Percentiles rank a stretch among this genome's conserved stretches.
phyloP scores from a whole-genome alignment of 2,888 invertebrate species.

The Holacanthella duospinosa region DNA sequence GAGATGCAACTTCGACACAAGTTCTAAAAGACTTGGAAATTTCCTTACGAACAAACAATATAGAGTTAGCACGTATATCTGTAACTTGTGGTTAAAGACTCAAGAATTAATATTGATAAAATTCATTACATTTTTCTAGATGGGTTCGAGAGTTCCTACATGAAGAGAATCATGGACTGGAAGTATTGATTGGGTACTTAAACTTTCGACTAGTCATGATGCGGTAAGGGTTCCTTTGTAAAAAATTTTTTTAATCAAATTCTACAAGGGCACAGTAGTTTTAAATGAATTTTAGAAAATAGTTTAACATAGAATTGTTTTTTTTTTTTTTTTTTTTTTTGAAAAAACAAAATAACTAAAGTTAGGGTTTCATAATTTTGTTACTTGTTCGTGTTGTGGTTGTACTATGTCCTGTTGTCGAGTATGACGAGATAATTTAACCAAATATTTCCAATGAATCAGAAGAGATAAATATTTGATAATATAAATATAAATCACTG shows the following conservation, averaged over 20 bases:
- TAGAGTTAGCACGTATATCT: slow-evolving; percentile 64
- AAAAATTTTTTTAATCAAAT: neutral
- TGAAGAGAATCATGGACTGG: slow-evolving; percentile 89
- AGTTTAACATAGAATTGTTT: no score
- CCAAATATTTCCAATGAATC: neutral
- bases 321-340: no score
- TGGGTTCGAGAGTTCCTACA: slow-evolving; percentile 98
- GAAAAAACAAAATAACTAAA: no score
- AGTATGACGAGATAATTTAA: no score
- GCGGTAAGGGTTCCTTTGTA: slow-evolving; percentile 41
- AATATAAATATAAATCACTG: neutral
- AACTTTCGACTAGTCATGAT: slow-evolving; percentile 90
- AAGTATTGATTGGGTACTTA: slow-evolving; percentile 93
- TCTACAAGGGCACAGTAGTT: no score
- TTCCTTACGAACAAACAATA: slow-evolving; percentile 94
- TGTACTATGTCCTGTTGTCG: no score
- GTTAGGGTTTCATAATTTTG: no score
- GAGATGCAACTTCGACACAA: slow-evolving; percentile 95
- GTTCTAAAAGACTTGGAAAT: slow-evolving; percentile 96
- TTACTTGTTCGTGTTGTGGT: neutral
- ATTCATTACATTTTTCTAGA: slow-evolving; percentile 50
- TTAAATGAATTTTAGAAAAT: no score
- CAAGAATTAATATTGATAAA: neutral
- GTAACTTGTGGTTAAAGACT: neutral
- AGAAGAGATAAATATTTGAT: neutral